Base-by-base conservation (phyloP, 2,113 vertebrate species). In the Arvicanthis niloticus region DNA sequence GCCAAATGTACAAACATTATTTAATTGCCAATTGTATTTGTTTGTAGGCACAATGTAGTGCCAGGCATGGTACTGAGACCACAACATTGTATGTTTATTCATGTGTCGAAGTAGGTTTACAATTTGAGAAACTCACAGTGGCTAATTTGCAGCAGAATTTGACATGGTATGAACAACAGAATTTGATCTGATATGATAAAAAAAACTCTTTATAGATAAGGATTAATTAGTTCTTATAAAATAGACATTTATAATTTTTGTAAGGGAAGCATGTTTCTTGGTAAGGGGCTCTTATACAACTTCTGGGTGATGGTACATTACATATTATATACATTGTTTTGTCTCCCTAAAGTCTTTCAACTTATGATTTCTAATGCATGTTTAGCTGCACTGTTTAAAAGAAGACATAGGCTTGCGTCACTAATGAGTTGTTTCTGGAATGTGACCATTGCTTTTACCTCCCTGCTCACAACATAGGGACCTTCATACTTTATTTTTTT, bases 301-400 rank as follows among this genome's bases (percentile, higher is more conserved):
- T 37, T 17, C 53, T 42, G 34, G 1, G 6, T 48, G 3, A 37
- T 11, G 17, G 56, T 94, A 21, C 12, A 17, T 90, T 24, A 53
- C 17, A 45, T 6, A 9, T 8, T 26, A 8, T n/a, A 62, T 16
- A 29, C 11, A 45, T 19, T 3, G 7, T 42, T 31, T n/a, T 80
- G 3, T 45, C 2, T 88, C 58, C 62, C 75, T 93, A 73, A 89
- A 96, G 26, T 37, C 0, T 12, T 40, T 16, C 12, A 77, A 22
- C 77, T 88, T 88, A 77, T 88, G 29, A 91, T 67, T 96, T 88
- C 40, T 91, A 67, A 84, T 75, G 56, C 10, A 58, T 31, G 80
- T 68, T 15, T 85, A 45, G 42, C 7, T 73, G 8, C 7, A 90
- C 45, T 68, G 5, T 75, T 51, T 70, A 76, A 88, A 45, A 72